Evolutionary conservation across 2,888 invertebrate genomes (phyloP), one percentile per base, ranked within the genome.

Genomic region (Drosophila emarginata): DNA sequence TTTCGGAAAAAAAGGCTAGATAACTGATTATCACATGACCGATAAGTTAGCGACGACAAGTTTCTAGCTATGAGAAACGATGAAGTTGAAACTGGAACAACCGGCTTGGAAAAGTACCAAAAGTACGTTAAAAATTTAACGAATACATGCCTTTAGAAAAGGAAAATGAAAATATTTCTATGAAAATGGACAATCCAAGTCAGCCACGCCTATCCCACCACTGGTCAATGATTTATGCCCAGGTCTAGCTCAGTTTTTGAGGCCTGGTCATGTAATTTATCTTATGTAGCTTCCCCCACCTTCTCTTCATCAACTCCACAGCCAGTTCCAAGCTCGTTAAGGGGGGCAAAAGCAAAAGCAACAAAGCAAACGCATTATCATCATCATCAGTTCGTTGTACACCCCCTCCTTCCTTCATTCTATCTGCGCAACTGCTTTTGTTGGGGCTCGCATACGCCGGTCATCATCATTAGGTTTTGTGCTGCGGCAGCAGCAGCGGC

Each of bases 381-480:
- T 87, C 87, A 84, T 87, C 79, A 86, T 79, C 81, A 79, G 67
- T 66, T 21, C 26, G 32, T 32, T 9, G 9, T 32, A 32, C 21
- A 36, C 61, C 53, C 51, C 57, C 64, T 62, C 60, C 66, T 61
- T 51, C 40, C 36, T 7, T 52, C 26, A 26, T 50, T 28, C 40
- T 70, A 78, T 45, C 45, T 64, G 74, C 76, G 71, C 71, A 75
- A 72, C 71, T 67, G 79, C 74, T 83, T 77, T 72, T 80, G 79
- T 79, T 86, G 78, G 58, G 58, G 76, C 72, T 60, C 52, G 66
- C 61, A 51, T 79, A 78, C 78, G 77, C 81, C 89, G 87, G 90
- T 89, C 89, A 89, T 89, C 89, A 89, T 90, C 89, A 89, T 89
- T 90, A 89, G 85, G 80, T 87, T 87, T 45, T 21, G 45, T 12